Base-by-base conservation (phyloP, 2,888 invertebrate genomes). In the Amorpha juglandis region DNA sequence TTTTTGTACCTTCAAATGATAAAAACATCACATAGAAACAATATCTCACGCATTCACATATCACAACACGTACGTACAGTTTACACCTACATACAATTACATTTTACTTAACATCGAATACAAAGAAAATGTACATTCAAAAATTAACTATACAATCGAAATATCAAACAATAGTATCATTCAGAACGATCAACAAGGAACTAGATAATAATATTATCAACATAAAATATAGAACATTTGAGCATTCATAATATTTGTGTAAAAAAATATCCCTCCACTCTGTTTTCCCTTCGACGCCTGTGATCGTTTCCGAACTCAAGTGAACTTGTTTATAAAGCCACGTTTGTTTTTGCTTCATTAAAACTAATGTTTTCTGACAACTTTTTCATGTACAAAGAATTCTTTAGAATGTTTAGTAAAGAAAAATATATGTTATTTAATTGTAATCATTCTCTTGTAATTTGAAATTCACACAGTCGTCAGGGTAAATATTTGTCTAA, bases 151-250 rank as follows among this genome's bases (percentile, higher is more conserved):
- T 72, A 71, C 77, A 83, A 77, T 79, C 78, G 73, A 81, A 83
- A 78, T 84, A 83, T 83, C 75, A 86, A 89, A 87, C 84, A 83
- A 90, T 84, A 83, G 76, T 81, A 75, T 65, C 75, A 78, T 79
- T 79, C 74, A 83, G 82, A 88, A 88, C 82, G 81, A 85, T 83
- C 78, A 90, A 90, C 88, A 86, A 91, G 85, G 80, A 90, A 88
- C 86, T 83, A 89, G 81, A 82, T 80, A 88, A 90, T 87, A 90
- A 91, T 84, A 89, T 89, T 89, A 90, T 77, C 85, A 91, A 92
- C 91, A 83, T 86, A 92, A 92, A 87, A 87, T 86, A 87, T 84
- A 89, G 83, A 86, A 87, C 81, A 86, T 90, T 92, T 92, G 92
- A 93, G 92, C 92, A 92, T 91, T 89, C 74, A 80, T 88, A 90